Conservation (phyloP, 2,888 invertebrate species). For the Dione vanillae region DNA sequence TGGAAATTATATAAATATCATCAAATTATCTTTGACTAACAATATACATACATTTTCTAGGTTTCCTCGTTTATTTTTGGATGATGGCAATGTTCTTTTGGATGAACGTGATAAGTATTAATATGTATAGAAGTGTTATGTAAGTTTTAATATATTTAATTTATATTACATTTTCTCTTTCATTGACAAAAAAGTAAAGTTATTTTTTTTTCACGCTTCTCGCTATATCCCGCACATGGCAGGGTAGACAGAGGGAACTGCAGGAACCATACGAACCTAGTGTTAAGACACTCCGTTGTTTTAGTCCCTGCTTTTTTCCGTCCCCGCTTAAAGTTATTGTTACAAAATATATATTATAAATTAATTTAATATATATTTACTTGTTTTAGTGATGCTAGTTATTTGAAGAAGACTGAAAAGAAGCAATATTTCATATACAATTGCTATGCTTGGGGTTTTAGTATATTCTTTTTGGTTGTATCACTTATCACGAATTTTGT, state of each 20-base stretch:
- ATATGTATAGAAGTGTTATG: slow-evolving; percentile 87
- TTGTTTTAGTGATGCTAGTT: slow-evolving; percentile 61
- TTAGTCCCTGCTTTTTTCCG: too few species aligned
- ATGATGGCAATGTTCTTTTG: slow-evolving; percentile 89
- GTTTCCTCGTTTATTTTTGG: slow-evolving; percentile 84
- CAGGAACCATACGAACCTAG: too few species aligned
- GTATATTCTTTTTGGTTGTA: slow-evolving; percentile 78
- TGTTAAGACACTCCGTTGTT: too few species aligned
- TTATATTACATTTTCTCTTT: background rate
- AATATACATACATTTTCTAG: slow-evolving; percentile 59
- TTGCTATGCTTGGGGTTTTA: slow-evolving; percentile 85
- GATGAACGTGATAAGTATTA: slow-evolving; percentile 88
- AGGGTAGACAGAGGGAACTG: too few species aligned
- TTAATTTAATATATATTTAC: slow-evolving; percentile 39
- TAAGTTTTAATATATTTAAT: slow-evolving; percentile 69
- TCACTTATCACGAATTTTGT: slow-evolving; percentile 81
- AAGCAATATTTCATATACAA: slow-evolving; percentile 83
- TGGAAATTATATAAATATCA: too few species aligned
- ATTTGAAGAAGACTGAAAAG: slow-evolving; percentile 75
- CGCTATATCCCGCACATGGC: too few species aligned
- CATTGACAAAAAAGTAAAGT: too few species aligned
- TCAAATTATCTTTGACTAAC: too few species aligned
- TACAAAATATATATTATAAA: too few species aligned
- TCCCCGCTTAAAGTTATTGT: too few species aligned
- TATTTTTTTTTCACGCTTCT: too few species aligned